phyloP scores from a whole-genome alignment of 37 sponge, comb jelly and placozoan species.

The Chondrilla cf. caribensis region DNA sequence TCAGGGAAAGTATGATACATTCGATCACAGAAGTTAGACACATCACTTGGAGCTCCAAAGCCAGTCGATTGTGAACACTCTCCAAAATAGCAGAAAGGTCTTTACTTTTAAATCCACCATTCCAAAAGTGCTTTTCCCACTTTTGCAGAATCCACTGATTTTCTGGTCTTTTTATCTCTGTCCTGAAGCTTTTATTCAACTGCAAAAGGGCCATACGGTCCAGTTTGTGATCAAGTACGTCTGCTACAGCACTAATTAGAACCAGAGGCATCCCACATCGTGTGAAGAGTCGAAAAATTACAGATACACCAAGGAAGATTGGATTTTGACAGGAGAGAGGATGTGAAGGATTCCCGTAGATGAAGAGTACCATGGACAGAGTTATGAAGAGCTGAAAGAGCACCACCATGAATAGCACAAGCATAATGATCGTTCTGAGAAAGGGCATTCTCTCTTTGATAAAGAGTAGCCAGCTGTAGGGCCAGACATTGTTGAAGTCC shows the following conservation, averaged over 20 bases:
- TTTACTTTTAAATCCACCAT: background rate
- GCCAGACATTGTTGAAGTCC: no score
- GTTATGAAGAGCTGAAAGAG: no score
- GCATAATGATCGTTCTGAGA: no score
- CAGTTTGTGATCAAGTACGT: background rate
- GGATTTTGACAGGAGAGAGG: no score
- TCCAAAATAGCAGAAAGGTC: background rate
- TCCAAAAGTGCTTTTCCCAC: background rate
- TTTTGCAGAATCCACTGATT: background rate
- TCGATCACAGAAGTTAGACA: background rate
- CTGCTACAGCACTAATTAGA: background rate
- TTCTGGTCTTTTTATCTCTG: background rate
- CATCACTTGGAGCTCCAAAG: background rate
- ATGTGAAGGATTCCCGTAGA: no score
- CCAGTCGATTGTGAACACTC: background rate
- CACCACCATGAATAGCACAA: no score
- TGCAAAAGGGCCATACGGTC: background rate
- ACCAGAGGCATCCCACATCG: background rate
- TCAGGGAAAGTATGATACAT: background rate
- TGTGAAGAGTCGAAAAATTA: background rate
- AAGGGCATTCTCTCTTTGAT: no score
- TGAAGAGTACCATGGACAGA: no score
- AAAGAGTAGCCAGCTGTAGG: no score
- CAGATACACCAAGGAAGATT: background rate
- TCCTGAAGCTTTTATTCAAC: background rate